phyloP scores from a whole-genome alignment of 2,797 vertebrate species.

The Lagocephalus sceleratus region DNA sequence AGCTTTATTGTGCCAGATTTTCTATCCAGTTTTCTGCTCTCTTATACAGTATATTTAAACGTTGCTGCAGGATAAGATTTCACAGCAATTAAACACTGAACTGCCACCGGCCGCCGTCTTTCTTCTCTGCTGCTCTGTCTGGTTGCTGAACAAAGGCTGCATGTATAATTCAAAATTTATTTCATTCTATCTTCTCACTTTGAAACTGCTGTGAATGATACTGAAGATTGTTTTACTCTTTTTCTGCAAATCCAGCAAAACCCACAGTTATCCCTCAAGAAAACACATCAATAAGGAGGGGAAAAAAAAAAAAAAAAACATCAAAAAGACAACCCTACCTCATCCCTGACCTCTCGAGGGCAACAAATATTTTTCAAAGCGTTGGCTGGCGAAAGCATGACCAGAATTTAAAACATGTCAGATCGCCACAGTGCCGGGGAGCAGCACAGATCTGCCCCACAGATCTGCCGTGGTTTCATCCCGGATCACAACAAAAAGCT shows the following conservation, averaged over 20 bases:
- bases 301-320: slow-evolving; percentile 25
- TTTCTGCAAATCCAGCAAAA: slow-evolving; percentile 17
- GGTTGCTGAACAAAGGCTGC: not conserved
- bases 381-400: not conserved
- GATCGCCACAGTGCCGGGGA: not conserved
- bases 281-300: slow-evolving; percentile 1
- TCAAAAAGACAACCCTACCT: slow-evolving; percentile 19
- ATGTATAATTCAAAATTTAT: no score
- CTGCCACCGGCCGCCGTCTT: slow-evolving; percentile 15
- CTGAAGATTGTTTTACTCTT: no score
- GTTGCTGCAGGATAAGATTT: slow-evolving; percentile 34
- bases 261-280: not conserved
- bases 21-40: slow-evolving; percentile 23
- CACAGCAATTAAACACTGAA: slow-evolving; percentile 31
- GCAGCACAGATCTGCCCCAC: no score
- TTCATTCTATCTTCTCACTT: no score
- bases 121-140: slow-evolving; percentile 21
- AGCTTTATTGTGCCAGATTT: not conserved
- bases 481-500: no score
- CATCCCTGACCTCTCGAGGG: slow-evolving; percentile 10
- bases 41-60: slow-evolving; percentile 31
- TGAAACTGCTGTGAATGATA: no score
- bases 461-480: no score
- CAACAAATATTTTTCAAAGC: not conserved
- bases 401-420: not conserved